These are phyloP conservation scores for Nerophis ophidion DNA, from an alignment of 2,113 vertebrate species.

Conservation along the genomic window DNA sequence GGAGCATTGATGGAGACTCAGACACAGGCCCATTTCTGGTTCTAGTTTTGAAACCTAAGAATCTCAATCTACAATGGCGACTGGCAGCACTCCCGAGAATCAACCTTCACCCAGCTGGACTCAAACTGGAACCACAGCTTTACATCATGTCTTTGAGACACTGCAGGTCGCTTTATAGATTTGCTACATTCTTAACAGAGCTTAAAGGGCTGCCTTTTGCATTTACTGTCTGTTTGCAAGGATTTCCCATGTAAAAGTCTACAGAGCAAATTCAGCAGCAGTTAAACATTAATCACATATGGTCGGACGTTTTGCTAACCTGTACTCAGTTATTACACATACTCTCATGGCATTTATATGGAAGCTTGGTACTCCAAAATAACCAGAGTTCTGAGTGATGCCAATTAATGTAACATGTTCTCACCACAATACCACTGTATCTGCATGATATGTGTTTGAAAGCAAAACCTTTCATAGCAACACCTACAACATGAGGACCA, in stretches of 20 bases:
- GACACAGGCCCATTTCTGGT: constrained; percentile 35
- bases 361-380: not conserved
- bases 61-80: constrained; percentile 44
- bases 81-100: constrained; percentile 59
- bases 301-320: constrained; percentile 33
- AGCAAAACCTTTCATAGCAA: no score
- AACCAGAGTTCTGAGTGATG: not conserved
- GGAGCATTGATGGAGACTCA: constrained; percentile 38
- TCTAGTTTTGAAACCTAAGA: constrained; percentile 66
- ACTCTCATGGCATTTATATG: constrained; percentile 8
- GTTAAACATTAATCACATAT: constrained; percentile 48
- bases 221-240: constrained; percentile 51
- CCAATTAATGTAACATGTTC: no score
- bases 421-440: no score
- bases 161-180: constrained; percentile 31
- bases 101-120: constrained; percentile 50
- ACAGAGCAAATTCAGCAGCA: constrained; percentile 44
- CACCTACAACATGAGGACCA: no score
- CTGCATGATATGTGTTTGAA: no score
- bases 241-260: constrained; percentile 48
- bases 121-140: constrained; percentile 33
- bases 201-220: constrained; percentile 24
- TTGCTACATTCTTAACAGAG: constrained; percentile 22
- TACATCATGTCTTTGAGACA: constrained; percentile 26
- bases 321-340: constrained; percentile 16